A percentile compares a stretch with the other conserved stretches of the same genome.
phyloP scores from a whole-genome alignment of 1,140 invertebrate genomes.

The Pararge aegeria region DNA sequence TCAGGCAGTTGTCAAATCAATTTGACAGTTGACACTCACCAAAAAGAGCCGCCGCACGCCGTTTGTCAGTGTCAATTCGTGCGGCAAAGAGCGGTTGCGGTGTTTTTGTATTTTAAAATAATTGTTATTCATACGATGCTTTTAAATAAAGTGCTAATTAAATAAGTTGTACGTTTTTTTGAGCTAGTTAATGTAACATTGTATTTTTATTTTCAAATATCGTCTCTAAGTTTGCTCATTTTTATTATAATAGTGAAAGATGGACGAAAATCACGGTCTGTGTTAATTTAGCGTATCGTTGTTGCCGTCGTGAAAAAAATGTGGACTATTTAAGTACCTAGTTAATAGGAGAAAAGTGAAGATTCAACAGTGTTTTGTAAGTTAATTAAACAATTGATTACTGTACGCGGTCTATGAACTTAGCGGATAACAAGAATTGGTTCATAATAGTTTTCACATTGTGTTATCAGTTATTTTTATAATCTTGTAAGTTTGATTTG shows the following conservation, averaged over 20 bases:
- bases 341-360: slow-evolving; percentile 37
- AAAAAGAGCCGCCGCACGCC: neutral
- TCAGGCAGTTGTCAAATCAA: too few relatives aligned
- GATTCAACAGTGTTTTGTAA: slow-evolving; percentile 31
- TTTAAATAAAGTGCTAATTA: slow-evolving; percentile 17
- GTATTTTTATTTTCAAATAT: slow-evolving; percentile 2
- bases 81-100: slow-evolving; percentile 34
- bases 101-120: slow-evolving; percentile 33
- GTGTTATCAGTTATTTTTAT: slow-evolving; percentile 1
- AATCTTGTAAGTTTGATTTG: neutral
- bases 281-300: slow-evolving; percentile 53
- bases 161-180: slow-evolving; percentile 15
- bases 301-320: slow-evolving; percentile 56
- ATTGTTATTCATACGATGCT: slow-evolving; percentile 27
- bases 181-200: slow-evolving; percentile 4
- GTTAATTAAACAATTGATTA: slow-evolving; percentile 19
- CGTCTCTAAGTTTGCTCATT: slow-evolving; percentile 17
- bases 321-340: slow-evolving; percentile 42
- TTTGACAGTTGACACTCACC: neutral
- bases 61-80: slow-evolving; percentile 44
- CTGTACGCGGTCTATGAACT: slow-evolving; percentile 15
- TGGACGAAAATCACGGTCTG: slow-evolving; percentile 54
- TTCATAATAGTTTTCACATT: slow-evolving; percentile 8
- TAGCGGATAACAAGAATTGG: neutral
- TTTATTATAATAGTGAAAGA: slow-evolving; percentile 59